Percentiles rank a stretch among this genome's conserved stretches.
These are phyloP conservation scores for Lepidocolaptes lacrymiger DNA, from an alignment of 2,797 vertebrate species.

Conservation along the genomic window DNA sequence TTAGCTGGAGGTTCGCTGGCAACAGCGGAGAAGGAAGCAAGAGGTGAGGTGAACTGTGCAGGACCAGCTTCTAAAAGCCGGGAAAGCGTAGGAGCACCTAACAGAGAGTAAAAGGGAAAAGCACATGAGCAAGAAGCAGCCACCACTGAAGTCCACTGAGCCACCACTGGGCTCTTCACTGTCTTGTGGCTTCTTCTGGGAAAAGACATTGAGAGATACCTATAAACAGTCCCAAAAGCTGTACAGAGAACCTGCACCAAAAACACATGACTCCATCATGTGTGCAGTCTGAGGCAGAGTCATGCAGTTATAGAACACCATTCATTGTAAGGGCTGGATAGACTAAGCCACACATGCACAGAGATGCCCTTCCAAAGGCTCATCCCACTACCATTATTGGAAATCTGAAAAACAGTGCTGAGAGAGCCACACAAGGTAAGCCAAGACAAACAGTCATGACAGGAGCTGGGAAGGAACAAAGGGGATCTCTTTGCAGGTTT, in stretches of 20 bases:
- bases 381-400: neutral
- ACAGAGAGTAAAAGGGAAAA: slow-evolving; percentile 76
- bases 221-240: neutral
- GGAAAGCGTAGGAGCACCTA: slow-evolving; percentile 97
- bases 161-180: slow-evolving; percentile 5
- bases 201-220: neutral
- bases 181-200: slow-evolving; percentile 4
- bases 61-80: slow-evolving; percentile 96
- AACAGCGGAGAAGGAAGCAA: slow-evolving; percentile 90
- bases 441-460: slow-evolving; percentile 1
- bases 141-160: slow-evolving; percentile 57
- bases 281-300: neutral
- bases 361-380: slow-evolving; percentile 18
- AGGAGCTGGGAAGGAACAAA: neutral
- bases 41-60: slow-evolving; percentile 89
- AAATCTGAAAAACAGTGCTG: slow-evolving; percentile 11
- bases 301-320: neutral
- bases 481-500: neutral
- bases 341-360: slow-evolving; percentile 29
- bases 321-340: neutral
- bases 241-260: neutral
- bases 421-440: slow-evolving; percentile 18
- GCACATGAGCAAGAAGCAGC: slow-evolving; percentile 73
- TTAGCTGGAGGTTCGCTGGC: slow-evolving; percentile 83
- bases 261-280: neutral